Conservation (phyloP, 1,140 invertebrate species). For the Bombus impatiens region DNA sequence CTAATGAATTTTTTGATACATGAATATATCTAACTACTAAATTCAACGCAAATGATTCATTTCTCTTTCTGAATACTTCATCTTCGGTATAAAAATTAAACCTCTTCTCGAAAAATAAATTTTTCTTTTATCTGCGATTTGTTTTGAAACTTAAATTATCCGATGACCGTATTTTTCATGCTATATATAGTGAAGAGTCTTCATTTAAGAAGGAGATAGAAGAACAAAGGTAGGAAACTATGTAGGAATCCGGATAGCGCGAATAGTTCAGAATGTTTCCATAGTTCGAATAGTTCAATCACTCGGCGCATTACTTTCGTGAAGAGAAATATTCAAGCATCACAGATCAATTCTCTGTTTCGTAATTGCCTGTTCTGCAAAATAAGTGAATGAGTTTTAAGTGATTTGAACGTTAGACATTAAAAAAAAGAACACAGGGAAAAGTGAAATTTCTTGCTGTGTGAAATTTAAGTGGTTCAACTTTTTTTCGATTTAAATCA, state of each 20-base stretch:
- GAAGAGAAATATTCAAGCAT: not conserved
- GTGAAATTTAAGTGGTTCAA: not conserved
- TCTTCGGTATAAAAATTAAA: no score
- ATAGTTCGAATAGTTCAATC: slow-evolving; percentile 2
- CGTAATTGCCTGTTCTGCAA: not conserved
- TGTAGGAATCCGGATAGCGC: not conserved
- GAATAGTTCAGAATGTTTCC: not conserved
- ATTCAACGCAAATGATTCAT: no score
- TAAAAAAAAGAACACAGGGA: not conserved
- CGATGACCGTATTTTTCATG: not conserved
- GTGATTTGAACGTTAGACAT: not conserved
- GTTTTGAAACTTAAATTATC: not conserved
- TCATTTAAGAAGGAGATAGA: not conserved
- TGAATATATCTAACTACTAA: no score
- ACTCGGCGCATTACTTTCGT: not conserved
- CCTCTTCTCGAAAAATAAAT: no score
- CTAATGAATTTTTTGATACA: no score
- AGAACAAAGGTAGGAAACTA: not conserved
- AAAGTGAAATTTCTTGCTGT: not conserved
- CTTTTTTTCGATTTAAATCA: not conserved
- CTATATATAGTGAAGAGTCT: not conserved
- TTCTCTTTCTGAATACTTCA: no score
- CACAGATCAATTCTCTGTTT: not conserved
- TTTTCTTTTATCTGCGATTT: no score
- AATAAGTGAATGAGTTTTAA: not conserved